Base-by-base conservation (phyloP, 2,113 vertebrate species). In the Beaufortia kweichowensis region DNA sequence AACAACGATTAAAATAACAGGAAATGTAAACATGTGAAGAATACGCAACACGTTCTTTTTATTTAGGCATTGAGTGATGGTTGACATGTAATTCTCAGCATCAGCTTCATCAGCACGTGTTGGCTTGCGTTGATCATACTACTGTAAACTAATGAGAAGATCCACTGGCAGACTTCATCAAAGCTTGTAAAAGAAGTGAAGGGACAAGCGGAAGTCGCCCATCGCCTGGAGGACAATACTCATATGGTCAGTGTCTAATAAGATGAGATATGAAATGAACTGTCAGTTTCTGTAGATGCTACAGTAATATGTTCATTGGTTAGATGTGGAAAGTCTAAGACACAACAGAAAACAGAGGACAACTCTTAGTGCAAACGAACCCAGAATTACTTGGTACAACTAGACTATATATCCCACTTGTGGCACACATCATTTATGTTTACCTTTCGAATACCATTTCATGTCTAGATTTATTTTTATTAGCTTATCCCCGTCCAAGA, bases 201-300 rank as follows among this genome's bases (percentile, higher is more conserved):
- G 60, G 72, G 75, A 53, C 19, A 68, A 19, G 24, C 33, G 79
- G 78, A 85, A 80, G 81, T 72, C 39, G 67, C 71, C 83, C 81
- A 80, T 79, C 12, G 86, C 85, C 85, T 41, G 66, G 80, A 80
- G 85, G 80, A 82, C 72, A 26, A 71, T 33, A 79, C 82, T 83
- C 77, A 82, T 87, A 83, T 88, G 86, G 87, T 86, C 87, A 86
- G 35, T 82, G 82, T n/a, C n/a, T 84, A 90, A 89, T 82, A 59
- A 82, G 76, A 90, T 89, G 82, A 83, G 79, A 89, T 71, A 24
- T 87, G 86, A 90, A 87, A 85, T 86, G 83, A 56, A 82, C 87
- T 85, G 87, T 91, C 90, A 83, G 83, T 86, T 87, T 81, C 80
- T 81, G 75, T 87, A 79, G 83, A 63, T 35, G 59, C 79, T 79